phyloP scores from a whole-genome alignment of 2,113 vertebrate genomes.

The Neomonachus schauinslandi region DNA sequence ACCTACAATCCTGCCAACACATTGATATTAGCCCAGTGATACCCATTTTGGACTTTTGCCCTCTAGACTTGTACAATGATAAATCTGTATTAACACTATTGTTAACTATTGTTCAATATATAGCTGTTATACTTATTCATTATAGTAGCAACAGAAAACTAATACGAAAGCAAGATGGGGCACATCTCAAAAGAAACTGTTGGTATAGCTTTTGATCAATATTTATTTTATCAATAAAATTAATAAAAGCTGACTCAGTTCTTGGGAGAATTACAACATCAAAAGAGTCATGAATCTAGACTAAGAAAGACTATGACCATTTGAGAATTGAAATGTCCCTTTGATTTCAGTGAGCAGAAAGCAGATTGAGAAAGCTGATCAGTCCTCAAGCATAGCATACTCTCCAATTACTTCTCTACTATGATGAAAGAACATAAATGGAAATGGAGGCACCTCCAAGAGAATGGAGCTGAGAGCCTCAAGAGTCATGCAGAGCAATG shows the following conservation, averaged over 20 bases:
- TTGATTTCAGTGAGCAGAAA: background rate
- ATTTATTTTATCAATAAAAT: conserved; percentile 17
- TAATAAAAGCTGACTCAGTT: background rate
- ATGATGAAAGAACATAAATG: background rate
- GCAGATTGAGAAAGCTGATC: background rate
- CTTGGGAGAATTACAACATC: background rate
- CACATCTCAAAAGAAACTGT: background rate
- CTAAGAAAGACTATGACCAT: background rate
- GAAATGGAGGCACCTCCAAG: background rate
- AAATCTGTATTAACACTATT: background rate
- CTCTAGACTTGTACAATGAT: background rate
- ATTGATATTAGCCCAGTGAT: background rate
- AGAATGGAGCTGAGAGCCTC: background rate
- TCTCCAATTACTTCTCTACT: background rate
- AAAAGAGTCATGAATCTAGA: background rate
- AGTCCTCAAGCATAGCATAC: background rate
- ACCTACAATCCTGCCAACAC: background rate
- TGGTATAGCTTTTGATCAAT: background rate
- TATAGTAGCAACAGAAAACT: background rate
- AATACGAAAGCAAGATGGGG: background rate
- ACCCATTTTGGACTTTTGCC: background rate
- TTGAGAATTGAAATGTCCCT: background rate
- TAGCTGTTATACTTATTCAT: background rate
- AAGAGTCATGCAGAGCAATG: background rate
- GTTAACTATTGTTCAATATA: background rate